Conservation (phyloP, 2,888 invertebrate species). For the Choristoneura rosaceana region DNA sequence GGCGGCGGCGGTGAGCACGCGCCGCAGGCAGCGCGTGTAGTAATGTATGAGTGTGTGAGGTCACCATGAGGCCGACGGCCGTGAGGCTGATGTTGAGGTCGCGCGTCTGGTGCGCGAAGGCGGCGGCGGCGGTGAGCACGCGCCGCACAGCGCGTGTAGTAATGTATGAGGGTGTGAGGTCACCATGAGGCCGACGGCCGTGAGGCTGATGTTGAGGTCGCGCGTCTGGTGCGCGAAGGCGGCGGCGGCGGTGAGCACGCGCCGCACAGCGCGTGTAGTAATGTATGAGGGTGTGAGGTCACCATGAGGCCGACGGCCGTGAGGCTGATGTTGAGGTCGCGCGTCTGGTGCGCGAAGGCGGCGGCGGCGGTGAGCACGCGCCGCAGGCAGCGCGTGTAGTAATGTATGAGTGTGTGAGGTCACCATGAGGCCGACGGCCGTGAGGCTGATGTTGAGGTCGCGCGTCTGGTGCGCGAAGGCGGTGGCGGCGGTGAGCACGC, state of each 20-base stretch:
- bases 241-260: constrained; percentile 96
- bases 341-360: constrained; percentile 97
- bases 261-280: constrained; percentile 96
- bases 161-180: too few species aligned
- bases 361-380: constrained; percentile 96
- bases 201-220: constrained; percentile 98
- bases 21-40: constrained; percentile 95
- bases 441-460: constrained; percentile 98
- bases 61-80: constrained; percentile 98
- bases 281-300: too few species aligned
- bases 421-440: constrained; percentile 98
- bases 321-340: constrained; percentile 98
- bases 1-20: constrained; percentile 96
- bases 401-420: too few species aligned
- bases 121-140: constrained; percentile 96
- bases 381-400: constrained; percentile 95
- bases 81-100: constrained; percentile 99
- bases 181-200: constrained; percentile 98
- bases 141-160: constrained; percentile 96
- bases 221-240: constrained; percentile 98
- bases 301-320: constrained; percentile 99
- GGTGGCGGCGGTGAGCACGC: constrained; percentile 96
- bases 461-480: constrained; percentile 98
- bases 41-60: too few species aligned
- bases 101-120: constrained; percentile 97